Conservation (phyloP, 2,113 vertebrate species). For the Poeciliopsis turrubarensis region DNA sequence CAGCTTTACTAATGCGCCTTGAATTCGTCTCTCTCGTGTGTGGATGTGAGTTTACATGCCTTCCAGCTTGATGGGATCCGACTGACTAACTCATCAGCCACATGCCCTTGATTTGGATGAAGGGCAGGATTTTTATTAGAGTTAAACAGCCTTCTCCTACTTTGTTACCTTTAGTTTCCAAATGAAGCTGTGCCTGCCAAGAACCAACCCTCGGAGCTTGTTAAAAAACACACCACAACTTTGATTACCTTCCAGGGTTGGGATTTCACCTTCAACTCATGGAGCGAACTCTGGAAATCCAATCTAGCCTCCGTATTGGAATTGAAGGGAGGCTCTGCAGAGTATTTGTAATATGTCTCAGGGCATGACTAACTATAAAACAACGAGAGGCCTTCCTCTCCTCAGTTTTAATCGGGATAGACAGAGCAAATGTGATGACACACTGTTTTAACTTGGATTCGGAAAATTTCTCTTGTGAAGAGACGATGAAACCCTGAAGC, state of each 20-base stretch:
- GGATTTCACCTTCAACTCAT: constrained; percentile 52
- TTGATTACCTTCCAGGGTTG: constrained; percentile 44
- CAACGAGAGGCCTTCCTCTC: neutral
- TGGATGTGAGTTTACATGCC: constrained; percentile 30
- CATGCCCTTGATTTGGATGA: constrained; percentile 53
- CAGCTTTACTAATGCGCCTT: constrained; percentile 47
- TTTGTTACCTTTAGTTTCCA: constrained; percentile 50
- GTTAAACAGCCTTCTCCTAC: constrained; percentile 21
- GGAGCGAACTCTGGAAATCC: constrained; percentile 8
- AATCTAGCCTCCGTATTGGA: constrained; percentile 29
- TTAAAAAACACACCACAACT: constrained; percentile 26
- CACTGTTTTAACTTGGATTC: constrained; percentile 11
- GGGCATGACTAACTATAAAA: neutral
- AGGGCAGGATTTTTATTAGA: constrained; percentile 33
- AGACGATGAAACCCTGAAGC: neutral
- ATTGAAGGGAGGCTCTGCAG: neutral
- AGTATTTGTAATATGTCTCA: neutral
- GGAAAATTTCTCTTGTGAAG: neutral
- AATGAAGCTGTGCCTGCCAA: constrained; percentile 11
- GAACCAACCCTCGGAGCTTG: constrained; percentile 22
- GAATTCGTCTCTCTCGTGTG: constrained; percentile 21
- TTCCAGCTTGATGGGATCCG: constrained; percentile 34
- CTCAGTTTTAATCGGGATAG: constrained; percentile 17
- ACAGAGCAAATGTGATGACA: neutral
- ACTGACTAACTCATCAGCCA: constrained; percentile 26